Conservation (phyloP, 1,140 invertebrate species). For the Araneus ventricosus region DNA sequence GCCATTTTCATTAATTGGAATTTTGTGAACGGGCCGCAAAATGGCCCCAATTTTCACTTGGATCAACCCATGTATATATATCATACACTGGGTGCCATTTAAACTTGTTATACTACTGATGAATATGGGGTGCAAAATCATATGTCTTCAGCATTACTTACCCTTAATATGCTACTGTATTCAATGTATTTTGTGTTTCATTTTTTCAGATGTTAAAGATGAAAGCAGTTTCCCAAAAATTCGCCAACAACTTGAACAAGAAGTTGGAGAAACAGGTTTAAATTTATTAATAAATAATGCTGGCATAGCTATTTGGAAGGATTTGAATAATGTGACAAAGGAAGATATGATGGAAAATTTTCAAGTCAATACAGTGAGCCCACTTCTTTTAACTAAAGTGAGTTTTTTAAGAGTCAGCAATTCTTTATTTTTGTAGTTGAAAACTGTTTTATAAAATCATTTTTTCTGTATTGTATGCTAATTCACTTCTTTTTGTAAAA, state of each 20-base stretch:
- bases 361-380: slow-evolving; percentile 88
- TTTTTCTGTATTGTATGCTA: not conserved
- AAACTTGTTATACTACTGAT: too few relatives aligned
- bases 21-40: too few relatives aligned
- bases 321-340: slow-evolving; percentile 85
- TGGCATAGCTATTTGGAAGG: slow-evolving; percentile 87
- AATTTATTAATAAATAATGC: slow-evolving; percentile 94
- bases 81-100: too few relatives aligned
- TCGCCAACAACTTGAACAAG: slow-evolving; percentile 76
- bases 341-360: slow-evolving; percentile 87
- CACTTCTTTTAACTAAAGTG: slow-evolving; percentile 91
- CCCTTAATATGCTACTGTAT: too few relatives aligned
- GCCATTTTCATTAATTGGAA: too few relatives aligned
- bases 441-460: not conserved
- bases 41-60: too few relatives aligned
- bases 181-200: not conserved
- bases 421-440: too few relatives aligned
- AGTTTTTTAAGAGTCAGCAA: too few relatives aligned
- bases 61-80: too few relatives aligned
- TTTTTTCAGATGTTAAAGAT: slow-evolving; percentile 80
- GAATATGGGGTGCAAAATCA: too few relatives aligned
- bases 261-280: slow-evolving; percentile 85
- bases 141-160: not conserved
- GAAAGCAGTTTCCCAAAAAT: slow-evolving; percentile 80
- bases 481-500: not conserved